These are phyloP conservation scores for Radopholus similis DNA, from an alignment of 1,140 invertebrate genomes.

Conservation along the genomic window DNA sequence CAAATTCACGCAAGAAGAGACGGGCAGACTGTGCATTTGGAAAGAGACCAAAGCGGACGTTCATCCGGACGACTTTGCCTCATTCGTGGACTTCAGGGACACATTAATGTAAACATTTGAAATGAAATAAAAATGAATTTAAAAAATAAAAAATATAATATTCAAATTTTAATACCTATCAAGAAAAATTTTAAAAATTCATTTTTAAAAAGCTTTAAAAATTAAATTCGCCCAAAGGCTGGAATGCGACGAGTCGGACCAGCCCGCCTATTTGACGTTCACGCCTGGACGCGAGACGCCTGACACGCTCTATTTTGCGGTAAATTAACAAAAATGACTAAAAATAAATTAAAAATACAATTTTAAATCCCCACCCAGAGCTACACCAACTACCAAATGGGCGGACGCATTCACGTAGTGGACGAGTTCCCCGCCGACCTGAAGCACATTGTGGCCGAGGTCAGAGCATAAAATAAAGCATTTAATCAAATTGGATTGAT, in stretches of 20 bases:
- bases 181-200: too few relatives aligned
- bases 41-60: constrained; percentile 17
- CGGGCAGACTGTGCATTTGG: constrained; percentile 45
- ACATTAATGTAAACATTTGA: constrained; percentile 20
- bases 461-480: background rate
- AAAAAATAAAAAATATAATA: background rate
- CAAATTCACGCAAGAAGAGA: constrained; percentile 19
- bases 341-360: background rate
- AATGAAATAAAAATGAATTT: constrained; percentile 1
- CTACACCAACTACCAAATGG: constrained; percentile 83
- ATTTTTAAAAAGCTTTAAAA: too few relatives aligned
- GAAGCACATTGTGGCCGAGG: constrained; percentile 45
- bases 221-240: too few relatives aligned
- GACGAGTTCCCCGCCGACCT: constrained; percentile 63
- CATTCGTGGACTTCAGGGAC: constrained; percentile 46
- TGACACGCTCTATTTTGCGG: constrained; percentile 86
- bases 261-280: constrained; percentile 71
- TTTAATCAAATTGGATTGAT: background rate
- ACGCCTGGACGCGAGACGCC: constrained; percentile 85
- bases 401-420: constrained; percentile 80
- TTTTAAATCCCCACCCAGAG: constrained; percentile 66
- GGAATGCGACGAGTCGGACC: constrained; percentile 62
- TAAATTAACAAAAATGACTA: constrained; percentile 60
- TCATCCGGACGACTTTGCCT: constrained; percentile 34
- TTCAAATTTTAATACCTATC: too few relatives aligned